Conservation (phyloP, 2,797 vertebrate genomes). For the Hydrolagus colliei region DNA sequence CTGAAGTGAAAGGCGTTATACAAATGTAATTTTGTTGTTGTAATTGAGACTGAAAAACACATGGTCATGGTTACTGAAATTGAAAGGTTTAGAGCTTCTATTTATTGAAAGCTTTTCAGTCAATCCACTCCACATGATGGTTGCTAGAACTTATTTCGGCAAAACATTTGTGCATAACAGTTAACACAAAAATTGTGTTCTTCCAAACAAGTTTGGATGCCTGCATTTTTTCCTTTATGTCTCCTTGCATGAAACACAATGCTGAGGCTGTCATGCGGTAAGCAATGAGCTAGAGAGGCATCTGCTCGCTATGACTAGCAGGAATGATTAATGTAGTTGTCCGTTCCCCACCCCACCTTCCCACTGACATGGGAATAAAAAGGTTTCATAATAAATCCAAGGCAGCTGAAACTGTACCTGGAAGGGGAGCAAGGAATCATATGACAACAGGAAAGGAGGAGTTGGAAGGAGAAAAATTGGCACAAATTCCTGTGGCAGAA, state of each 20-base stretch:
- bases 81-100: slow-evolving; percentile 1
- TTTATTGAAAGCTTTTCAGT: background rate
- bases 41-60: slow-evolving; percentile 14
- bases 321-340: background rate
- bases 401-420: too few relatives aligned
- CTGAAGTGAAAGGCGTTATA: too few relatives aligned
- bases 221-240: background rate
- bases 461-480: too few relatives aligned
- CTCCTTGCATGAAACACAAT: slow-evolving; percentile 1
- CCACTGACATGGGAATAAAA: too few relatives aligned
- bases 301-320: slow-evolving; percentile 4
- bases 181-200: slow-evolving; percentile 17
- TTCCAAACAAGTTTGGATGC: background rate
- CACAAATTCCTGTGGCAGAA: too few relatives aligned
- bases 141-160: background rate
- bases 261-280: background rate
- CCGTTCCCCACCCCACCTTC: too few relatives aligned
- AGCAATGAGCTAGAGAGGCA: background rate
- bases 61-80: slow-evolving; percentile 5
- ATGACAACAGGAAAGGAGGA: too few relatives aligned
- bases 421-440: too few relatives aligned
- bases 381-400: too few relatives aligned
- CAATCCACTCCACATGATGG: slow-evolving; percentile 16
- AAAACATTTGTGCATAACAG: background rate
- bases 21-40: too few relatives aligned